Conservation (phyloP, 2,888 invertebrate genomes). For the Drosophila stalkeri region DNA sequence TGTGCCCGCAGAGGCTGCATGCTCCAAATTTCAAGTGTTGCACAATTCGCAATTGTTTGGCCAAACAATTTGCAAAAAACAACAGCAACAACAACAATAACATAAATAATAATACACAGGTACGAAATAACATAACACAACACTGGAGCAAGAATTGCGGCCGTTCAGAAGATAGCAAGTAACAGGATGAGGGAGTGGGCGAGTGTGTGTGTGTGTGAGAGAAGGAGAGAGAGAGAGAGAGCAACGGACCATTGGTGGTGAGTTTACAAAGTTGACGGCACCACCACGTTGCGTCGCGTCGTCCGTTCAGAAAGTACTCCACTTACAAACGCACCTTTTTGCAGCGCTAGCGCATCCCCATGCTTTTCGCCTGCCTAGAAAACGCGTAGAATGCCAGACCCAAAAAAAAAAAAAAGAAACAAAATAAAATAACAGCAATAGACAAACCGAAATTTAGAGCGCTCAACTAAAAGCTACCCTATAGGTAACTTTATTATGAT, state of each 20-base stretch:
- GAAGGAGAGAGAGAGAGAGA: background rate
- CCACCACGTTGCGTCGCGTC: conserved; percentile 27
- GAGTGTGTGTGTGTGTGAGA: too few relatives aligned
- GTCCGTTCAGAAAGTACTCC: conserved; percentile 22
- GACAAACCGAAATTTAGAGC: background rate
- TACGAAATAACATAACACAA: conserved; percentile 21
- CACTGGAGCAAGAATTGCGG: conserved; percentile 17
- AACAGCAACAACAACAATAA: conserved; percentile 10
- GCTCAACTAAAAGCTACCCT: conserved; percentile 1
- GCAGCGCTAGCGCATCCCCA: conserved; percentile 43
- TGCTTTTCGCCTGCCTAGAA: conserved; percentile 45
- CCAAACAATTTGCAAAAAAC: conserved; percentile 56
- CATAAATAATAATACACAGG: background rate
- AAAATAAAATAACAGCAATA: conserved; percentile 21
- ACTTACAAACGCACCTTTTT: conserved; percentile 52
- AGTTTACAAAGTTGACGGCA: conserved; percentile 61
- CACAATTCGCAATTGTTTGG: conserved; percentile 69
- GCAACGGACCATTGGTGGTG: conserved; percentile 58
- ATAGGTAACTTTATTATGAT: background rate
- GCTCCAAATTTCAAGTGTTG: conserved; percentile 60
- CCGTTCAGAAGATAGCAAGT: background rate
- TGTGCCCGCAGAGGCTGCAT: conserved; percentile 30
- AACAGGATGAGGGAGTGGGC: conserved; percentile 16
- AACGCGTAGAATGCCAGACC: conserved; percentile 60
- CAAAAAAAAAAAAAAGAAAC: conserved; percentile 33